Base-by-base conservation (phyloP, 2,113 vertebrate genomes). In the Neolamprologus devosi region DNA sequence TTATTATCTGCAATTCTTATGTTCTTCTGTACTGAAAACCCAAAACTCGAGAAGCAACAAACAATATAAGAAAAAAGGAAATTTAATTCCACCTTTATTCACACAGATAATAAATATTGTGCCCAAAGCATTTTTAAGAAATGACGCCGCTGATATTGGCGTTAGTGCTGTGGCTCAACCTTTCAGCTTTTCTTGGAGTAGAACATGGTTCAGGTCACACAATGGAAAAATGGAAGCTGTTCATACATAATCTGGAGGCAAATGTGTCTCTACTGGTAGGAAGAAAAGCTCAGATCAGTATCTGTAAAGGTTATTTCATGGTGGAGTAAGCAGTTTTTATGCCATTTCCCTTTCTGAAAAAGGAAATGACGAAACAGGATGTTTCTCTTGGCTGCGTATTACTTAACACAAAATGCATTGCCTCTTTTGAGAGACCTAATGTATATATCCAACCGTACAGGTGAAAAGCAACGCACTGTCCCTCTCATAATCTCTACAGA, bases 221-320 rank as follows among this genome's bases (percentile, higher is more conserved):
- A 68, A 12, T 30, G 30, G n/a, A n/a, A n/a, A n/a, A n/a, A 57
- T 21, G 12, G 11, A 82, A 83, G 68, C 28, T 4, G 17, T 17
- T 49, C n/a, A 42, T 60, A 55, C 10, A 82, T 80, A 65, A 54
- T 54, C 53, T 84, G 58, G 37, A 82, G 17, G 53, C 63, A 86
- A 11, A 80, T 53, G 28, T 40, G 37, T 55, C 73, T 37, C 33
- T 19, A 10, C 53, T 19, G 81, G 51, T 49, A 51, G 30, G 68
- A 82, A 83, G 86, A 83, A 68, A 58, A 33, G 33, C 23, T 80
- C 49, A n/a, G 84, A 87, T 89, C 13, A 17, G 23, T 78, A 30
- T 75, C 84, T 84, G 58, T 83, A 75, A 88, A 89, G 79, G 42
- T 88, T 68, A 83, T 91, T 80, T 85, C 10, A 19, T 54, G 47